Conservation (phyloP, 2,797 vertebrate genomes). For the Tapera naevia region DNA sequence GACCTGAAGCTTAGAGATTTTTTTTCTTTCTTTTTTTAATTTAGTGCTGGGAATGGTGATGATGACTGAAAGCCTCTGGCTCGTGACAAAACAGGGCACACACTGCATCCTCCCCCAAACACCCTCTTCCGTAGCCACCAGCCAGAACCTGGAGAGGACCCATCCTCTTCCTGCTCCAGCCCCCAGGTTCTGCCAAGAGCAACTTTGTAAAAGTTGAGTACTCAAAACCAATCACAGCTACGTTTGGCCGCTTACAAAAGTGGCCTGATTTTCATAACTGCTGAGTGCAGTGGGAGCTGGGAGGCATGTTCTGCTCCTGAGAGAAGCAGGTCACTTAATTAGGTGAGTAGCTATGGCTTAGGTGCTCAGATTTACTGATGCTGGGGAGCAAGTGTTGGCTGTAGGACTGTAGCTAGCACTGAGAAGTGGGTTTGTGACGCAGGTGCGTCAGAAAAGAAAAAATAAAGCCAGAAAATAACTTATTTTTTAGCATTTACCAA, state of each 20-base stretch:
- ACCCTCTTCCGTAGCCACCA: background rate
- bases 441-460: background rate
- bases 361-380: background rate
- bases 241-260: background rate
- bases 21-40: background rate
- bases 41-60: background rate
- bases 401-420: background rate
- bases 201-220: background rate
- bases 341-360: constrained; percentile 2
- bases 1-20: background rate
- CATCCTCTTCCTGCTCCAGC: background rate
- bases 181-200: background rate
- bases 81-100: background rate
- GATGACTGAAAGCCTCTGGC: background rate
- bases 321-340: constrained; percentile 57
- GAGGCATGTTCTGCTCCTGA: background rate
- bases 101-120: background rate
- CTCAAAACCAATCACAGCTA: background rate
- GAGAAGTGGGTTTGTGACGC: background rate
- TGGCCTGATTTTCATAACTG: constrained; percentile 41
- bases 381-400: background rate
- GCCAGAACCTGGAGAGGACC: background rate
- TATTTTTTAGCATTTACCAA: background rate
- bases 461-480: background rate
- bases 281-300: constrained; percentile 51